Percentiles rank a stretch among this genome's conserved stretches.
phyloP scores from a whole-genome alignment of 2,888 invertebrate genomes.

The Drosophila ustulata region DNA sequence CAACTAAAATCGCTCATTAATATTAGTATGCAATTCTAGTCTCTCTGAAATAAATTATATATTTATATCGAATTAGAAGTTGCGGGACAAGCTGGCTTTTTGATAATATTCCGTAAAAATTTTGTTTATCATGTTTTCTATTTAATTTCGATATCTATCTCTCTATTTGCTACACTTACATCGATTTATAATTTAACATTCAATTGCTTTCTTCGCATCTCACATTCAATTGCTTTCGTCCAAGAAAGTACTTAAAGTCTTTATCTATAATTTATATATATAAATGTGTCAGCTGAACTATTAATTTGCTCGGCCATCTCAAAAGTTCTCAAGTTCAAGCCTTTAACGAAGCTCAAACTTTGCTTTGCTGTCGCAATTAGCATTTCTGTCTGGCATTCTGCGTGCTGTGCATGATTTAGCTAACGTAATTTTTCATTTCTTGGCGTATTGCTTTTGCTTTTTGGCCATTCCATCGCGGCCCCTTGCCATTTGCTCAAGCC shows the following conservation, averaged over 20 bases:
- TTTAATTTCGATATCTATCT: no score
- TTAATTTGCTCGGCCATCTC: background rate
- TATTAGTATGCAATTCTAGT: no score
- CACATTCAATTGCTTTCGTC: background rate
- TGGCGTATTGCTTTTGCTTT: background rate
- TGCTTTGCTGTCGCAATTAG: conserved; percentile 1
- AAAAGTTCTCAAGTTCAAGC: conserved; percentile 1
- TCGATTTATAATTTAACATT: no score
- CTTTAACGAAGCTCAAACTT: background rate
- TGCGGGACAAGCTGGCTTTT: no score
- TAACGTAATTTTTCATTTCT: background rate
- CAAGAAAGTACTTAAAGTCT: background rate
- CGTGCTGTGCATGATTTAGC: conserved; percentile 22
- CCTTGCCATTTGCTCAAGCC: conserved; percentile 15
- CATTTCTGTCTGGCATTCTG: conserved; percentile 7
- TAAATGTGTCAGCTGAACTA: background rate
- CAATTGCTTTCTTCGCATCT: background rate
- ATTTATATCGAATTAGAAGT: no score
- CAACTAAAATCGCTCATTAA: no score
- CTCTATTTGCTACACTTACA: no score
- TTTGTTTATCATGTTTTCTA: no score
- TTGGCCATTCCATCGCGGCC: background rate
- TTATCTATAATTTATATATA: background rate
- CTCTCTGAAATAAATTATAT: no score
- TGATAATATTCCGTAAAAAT: no score